A percentile compares a stretch with the other conserved stretches of the same genome.
phyloP scores from a whole-genome alignment of 2,888 invertebrate species.

The Stictocephala bisonia region DNA sequence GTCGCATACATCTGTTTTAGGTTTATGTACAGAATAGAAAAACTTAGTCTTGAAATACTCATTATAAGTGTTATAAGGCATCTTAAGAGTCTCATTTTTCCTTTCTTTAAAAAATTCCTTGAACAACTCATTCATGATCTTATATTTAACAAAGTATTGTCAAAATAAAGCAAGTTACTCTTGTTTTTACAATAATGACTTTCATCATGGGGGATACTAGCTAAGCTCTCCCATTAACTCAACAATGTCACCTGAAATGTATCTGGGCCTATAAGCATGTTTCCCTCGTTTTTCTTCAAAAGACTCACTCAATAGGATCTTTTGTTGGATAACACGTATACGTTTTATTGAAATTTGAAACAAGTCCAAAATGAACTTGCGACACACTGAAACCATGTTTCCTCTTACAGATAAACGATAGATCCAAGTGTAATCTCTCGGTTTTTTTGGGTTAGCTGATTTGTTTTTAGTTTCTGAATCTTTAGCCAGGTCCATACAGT shows the following conservation, averaged over 20 bases:
- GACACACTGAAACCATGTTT: neutral
- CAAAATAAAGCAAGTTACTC: neutral
- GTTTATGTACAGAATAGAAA: neutral
- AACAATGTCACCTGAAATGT: neutral
- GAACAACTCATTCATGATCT: neutral
- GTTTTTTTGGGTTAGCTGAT: neutral
- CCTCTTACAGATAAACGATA: neutral
- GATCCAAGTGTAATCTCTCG: neutral
- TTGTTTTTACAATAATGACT: neutral
- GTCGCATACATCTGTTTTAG: neutral
- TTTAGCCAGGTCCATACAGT: neutral
- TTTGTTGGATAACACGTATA: neutral
- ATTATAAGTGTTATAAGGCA: neutral
- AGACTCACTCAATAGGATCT: neutral
- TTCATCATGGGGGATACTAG: neutral
- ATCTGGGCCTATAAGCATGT: neutral
- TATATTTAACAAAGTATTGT: neutral
- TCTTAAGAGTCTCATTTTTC: neutral
- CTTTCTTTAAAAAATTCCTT: neutral
- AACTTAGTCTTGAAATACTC: neutral
- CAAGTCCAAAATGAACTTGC: neutral
- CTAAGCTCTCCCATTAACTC: neutral
- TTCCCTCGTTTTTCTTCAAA: neutral
- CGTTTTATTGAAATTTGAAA: constrained; percentile 6
- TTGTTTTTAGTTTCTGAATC: neutral